phyloP scores from a whole-genome alignment of 2,113 vertebrate genomes.

The Gnathochromis pfefferi region DNA sequence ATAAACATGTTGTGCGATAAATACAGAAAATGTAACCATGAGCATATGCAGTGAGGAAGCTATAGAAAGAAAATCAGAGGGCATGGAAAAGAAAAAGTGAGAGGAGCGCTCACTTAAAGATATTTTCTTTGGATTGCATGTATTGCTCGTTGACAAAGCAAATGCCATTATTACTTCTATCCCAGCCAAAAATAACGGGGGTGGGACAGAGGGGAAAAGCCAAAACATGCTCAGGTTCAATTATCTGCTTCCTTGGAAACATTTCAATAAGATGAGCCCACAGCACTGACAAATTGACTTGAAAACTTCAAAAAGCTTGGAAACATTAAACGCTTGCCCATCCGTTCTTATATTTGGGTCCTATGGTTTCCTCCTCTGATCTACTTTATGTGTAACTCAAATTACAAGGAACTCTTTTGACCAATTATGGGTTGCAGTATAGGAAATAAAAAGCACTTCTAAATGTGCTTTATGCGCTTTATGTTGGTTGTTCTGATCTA shows the following conservation, averaged over 20 bases:
- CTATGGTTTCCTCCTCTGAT: background rate
- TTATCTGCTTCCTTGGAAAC: slow-evolving; percentile 15
- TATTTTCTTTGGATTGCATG: slow-evolving; percentile 12
- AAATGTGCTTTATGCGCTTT: background rate
- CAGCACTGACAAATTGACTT: slow-evolving; percentile 1
- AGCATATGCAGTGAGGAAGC: background rate
- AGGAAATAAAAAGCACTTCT: slow-evolving; percentile 8
- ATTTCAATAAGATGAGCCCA: slow-evolving; percentile 34
- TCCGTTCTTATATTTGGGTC: background rate
- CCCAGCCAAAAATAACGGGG: slow-evolving; percentile 48
- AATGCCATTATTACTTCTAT: background rate
- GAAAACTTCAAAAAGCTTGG: slow-evolving; percentile 6
- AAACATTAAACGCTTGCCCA: background rate
- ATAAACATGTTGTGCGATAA: background rate
- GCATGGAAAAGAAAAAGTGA: background rate
- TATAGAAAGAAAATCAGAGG: background rate
- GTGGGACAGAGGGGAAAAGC: background rate
- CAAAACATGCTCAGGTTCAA: background rate
- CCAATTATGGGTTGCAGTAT: background rate
- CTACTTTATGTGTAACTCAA: background rate
- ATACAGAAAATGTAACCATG: background rate
- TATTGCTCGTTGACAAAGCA: background rate
- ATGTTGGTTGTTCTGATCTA: slow-evolving; percentile 34
- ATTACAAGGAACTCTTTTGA: slow-evolving; percentile 26
- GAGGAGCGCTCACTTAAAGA: background rate